These are phyloP conservation scores for Nanorana parkeri DNA, from an alignment of 2,113 vertebrate species.

Conservation along the genomic window DNA sequence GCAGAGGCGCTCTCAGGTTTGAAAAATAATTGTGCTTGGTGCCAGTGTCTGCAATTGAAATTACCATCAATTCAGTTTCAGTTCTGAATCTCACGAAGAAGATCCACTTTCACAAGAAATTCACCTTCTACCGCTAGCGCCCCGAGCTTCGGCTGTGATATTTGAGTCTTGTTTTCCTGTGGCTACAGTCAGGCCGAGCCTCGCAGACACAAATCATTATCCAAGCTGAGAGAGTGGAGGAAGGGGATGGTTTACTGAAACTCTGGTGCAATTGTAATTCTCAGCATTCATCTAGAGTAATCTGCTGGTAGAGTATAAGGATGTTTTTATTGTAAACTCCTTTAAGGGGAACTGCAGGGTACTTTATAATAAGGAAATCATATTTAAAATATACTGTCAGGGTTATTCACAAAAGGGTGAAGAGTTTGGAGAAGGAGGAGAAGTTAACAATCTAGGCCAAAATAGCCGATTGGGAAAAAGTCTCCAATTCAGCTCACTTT, in stretches of 20 bases:
- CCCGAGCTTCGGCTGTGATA: slow-evolving; percentile 38
- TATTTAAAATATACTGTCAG: too few relatives aligned
- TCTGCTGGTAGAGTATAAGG: slow-evolving; percentile 1
- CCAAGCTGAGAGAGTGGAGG: not conserved
- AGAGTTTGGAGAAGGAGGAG: too few relatives aligned
- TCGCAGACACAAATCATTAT: slow-evolving; percentile 32
- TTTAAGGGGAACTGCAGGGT: too few relatives aligned
- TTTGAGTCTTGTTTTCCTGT: slow-evolving; percentile 40
- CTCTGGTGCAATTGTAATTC: not conserved
- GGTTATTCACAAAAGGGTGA: too few relatives aligned
- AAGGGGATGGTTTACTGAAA: too few relatives aligned
- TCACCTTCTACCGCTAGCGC: slow-evolving; percentile 55
- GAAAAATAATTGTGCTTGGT: slow-evolving; percentile 72
- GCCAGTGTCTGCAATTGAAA: slow-evolving; percentile 74
- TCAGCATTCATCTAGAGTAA: not conserved
- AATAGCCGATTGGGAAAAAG: too few relatives aligned
- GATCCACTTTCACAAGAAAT: slow-evolving; percentile 65
- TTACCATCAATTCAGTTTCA: slow-evolving; percentile 69
- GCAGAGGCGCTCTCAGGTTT: slow-evolving; percentile 69
- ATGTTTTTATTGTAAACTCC: not conserved
- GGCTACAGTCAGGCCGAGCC: slow-evolving; percentile 4
- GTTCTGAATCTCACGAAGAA: slow-evolving; percentile 63
- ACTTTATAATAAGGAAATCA: too few relatives aligned
- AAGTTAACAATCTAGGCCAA: too few relatives aligned
- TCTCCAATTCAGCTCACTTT: too few relatives aligned